phyloP scores from a whole-genome alignment of 2,113 vertebrate species.

The Ibidorhyncha struthersii region DNA sequence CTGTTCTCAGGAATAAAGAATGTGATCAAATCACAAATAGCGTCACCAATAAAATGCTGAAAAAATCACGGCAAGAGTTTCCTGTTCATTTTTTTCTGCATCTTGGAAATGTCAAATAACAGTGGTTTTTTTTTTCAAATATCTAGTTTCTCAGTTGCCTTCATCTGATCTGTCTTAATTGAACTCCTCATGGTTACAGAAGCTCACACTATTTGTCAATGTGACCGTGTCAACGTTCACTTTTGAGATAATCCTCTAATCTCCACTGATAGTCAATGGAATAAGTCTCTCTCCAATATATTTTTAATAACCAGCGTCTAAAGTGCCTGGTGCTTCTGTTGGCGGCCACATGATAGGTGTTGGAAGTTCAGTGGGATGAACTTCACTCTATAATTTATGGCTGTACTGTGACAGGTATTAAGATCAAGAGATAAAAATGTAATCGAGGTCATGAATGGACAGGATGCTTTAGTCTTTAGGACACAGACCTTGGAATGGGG shows the following conservation, averaged over 20 bases:
- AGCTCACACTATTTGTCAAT: not conserved
- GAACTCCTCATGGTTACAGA: not conserved
- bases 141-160: not conserved
- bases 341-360: not conserved
- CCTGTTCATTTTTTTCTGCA: not conserved
- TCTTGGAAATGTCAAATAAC: not conserved
- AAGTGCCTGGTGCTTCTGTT: not conserved
- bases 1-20: not conserved
- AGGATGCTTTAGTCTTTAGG: not conserved
- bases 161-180: not conserved
- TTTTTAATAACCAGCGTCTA: not conserved
- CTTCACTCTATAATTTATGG: not conserved
- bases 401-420: not conserved
- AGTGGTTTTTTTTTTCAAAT: not conserved
- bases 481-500: not conserved
- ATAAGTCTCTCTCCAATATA: not conserved
- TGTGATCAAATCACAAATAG: not conserved
- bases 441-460: not conserved
- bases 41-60: not conserved
- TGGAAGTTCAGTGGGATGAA: not conserved
- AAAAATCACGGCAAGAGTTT: not conserved
- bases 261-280: not conserved
- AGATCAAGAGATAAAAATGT: not conserved
- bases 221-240: accelerated
- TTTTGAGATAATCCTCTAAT: not conserved